Evolutionary conservation across 2,113 vertebrate species (phyloP).

Genomic region (Coracopsis vasa): DNA sequence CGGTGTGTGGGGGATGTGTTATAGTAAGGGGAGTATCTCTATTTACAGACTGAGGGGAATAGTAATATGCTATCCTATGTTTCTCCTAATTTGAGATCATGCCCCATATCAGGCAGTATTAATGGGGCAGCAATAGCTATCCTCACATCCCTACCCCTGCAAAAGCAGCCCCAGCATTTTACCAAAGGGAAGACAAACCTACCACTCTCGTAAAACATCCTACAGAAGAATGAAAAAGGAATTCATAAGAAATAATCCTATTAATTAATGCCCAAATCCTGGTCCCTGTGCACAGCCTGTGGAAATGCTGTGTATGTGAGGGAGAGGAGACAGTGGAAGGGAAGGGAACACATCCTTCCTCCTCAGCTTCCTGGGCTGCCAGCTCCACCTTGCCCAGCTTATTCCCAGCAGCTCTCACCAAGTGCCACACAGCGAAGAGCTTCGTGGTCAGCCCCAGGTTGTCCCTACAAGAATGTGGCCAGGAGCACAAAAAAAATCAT

Average conservation of each 20-base stretch:
- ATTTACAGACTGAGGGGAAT: not conserved
- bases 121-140: not conserved
- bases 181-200: not conserved
- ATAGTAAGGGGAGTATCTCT: fast-evolving
- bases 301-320: fast-evolving
- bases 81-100: not conserved
- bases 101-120: fast-evolving
- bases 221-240: not conserved
- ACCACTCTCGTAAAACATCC: fast-evolving
- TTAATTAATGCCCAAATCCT: conserved; percentile 54
- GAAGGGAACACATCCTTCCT: not conserved
- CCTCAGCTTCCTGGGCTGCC: not conserved
- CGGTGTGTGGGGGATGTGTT: not conserved
- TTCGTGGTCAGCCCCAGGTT: fast-evolving
- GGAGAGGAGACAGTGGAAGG: fast-evolving
- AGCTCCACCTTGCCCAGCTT: fast-evolving
- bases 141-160: fast-evolving
- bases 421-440: not conserved
- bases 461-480: fast-evolving
- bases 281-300: conserved; percentile 35
- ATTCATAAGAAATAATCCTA: conserved; percentile 37
- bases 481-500: not conserved
- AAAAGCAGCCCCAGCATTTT: not conserved
- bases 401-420: not conserved
- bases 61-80: too few species aligned